A percentile compares a stretch with the other conserved stretches of the same genome.
phyloP scores from a whole-genome alignment of 2,797 vertebrate genomes.

The Buceros bicornis region DNA sequence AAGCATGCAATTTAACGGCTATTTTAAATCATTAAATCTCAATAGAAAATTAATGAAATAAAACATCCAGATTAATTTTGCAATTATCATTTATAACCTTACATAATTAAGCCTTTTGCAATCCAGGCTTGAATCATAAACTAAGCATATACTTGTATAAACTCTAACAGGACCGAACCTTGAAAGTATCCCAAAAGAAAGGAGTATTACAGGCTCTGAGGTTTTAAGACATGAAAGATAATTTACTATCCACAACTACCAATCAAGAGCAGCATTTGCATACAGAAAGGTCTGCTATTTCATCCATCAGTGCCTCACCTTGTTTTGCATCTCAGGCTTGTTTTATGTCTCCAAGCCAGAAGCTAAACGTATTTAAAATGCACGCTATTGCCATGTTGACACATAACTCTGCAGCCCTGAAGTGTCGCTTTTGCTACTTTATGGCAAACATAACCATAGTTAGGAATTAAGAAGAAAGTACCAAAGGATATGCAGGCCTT shows the following conservation, averaged over 20 bases:
- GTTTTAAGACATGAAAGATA: background rate
- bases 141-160: background rate
- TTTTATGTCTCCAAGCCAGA: background rate
- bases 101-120: background rate
- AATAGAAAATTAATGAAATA: background rate
- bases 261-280: background rate
- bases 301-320: background rate
- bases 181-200: background rate
- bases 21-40: background rate
- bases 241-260: background rate
- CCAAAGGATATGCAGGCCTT: background rate
- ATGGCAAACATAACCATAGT: background rate
- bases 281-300: background rate
- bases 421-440: background rate
- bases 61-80: background rate
- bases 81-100: background rate
- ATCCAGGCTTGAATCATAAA: background rate
- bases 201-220: background rate
- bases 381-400: background rate
- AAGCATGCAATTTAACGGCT: background rate
- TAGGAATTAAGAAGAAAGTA: background rate
- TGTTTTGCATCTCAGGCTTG: conserved; percentile 7
- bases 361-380: background rate
- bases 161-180: background rate
- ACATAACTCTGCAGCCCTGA: background rate